Base-by-base conservation (phyloP, 2,113 vertebrate species). In the Heterotilapia buettikoferi region DNA sequence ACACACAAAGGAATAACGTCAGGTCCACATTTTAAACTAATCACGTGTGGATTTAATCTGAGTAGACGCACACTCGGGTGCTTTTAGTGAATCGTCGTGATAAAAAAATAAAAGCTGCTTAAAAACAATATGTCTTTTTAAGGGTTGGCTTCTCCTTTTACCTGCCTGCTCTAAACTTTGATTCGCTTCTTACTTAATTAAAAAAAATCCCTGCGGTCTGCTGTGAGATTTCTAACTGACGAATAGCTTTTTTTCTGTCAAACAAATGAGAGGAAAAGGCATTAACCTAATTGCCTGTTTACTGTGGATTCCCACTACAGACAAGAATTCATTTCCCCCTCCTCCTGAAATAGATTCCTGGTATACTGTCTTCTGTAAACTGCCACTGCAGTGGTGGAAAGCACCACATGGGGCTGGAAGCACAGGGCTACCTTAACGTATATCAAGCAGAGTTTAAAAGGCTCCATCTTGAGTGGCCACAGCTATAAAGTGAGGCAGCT, bases 1-100 rank as follows among this genome's bases (percentile, higher is more conserved):
- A 85, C 83, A 88, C 87, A 94, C 92, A 93, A 90, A 85, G 91
- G 92, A 92, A 95, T 92, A 89, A 94, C 86, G 81, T 71, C 47
- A 31, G 68, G 56, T 43, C 63, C 68, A 85, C 56, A 78, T 82
- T 85, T 85, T 9, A 86, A 88, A 88, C 82, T 80, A 18, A 89
- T 93, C 93, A 94, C 93, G 93, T 84, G 82, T 63, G 82, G 81
- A 63, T 80, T n/a, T 84, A 90, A 90, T 89, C 81, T 78, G 83
- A 76, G 52, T 68, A 83, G 82, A 92, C 6, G 85, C 73, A 84
- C 80, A 59, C 86, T 21, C 21, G 13, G 33, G n/a, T 84, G 87
- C 63, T 88, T 88, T 88, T 45, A 84, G 59, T 52, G 36, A 47
- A 56, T 80, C 61, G 16, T 24, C 4, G 6, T 5, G 45, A 54